Base-by-base conservation (phyloP, 2,797 vertebrate genomes). In the Lycodopsis pacificus region DNA sequence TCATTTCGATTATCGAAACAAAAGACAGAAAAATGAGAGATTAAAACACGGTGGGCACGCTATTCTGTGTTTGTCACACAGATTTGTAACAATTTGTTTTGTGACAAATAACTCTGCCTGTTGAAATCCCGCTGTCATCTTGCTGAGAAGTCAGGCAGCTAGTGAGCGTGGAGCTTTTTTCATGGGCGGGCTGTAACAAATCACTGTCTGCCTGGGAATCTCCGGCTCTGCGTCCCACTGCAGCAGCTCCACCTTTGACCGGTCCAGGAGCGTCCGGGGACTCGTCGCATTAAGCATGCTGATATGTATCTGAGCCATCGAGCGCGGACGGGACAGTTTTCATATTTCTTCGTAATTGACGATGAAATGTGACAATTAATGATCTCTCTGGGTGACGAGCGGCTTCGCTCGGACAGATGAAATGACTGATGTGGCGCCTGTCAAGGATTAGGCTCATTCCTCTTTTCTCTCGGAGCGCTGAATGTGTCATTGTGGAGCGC, bases 61-160 rank as follows among this genome's bases (percentile, higher is more conserved):
- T 86, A 86, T 95, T 93, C 92, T 87, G 76, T 92, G 91, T 95
- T 95, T 95, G 95, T 95, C 93, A 79, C 65, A 32, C 88, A 94
- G 88, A 94, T 95, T 95, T 96, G 94, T 95, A 95, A 89, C 92
- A 66, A 93, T 95, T 95, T 95, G 94, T 95, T 95, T 95, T 92
- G 92, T 94, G 93, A 94, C 91, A 94, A 93, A 93, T 94, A 94
- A 94, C 89, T 86, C 86, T 74, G 88, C 89, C 90, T 91, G 91
- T 79, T 93, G 91, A 94, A 94, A 90, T 90, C 93, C 90, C 63
- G 85, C 91, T 91, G 91, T 92, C 91, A 62, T 88, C 88, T 89
- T 80, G 85, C 86, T 80, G 88, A 63, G 87, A 62, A 91, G 89
- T 87, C 86, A 86, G 81, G 81, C 91, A 88, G 87, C 85, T 34